A percentile compares a stretch with the other conserved stretches of the same genome.
phyloP scores from a whole-genome alignment of 2,888 invertebrate species.

The Volucella inanis region DNA sequence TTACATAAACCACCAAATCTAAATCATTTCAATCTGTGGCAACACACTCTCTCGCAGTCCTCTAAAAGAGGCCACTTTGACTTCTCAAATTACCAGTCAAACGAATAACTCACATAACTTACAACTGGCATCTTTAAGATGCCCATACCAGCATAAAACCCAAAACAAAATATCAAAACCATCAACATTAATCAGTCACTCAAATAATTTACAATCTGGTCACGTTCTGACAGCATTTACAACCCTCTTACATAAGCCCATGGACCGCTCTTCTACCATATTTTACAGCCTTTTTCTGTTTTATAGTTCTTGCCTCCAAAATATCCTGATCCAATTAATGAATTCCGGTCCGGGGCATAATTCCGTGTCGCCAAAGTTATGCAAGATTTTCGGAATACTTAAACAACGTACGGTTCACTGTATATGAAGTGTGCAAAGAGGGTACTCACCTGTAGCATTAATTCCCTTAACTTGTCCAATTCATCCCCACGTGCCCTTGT shows the following conservation, averaged over 20 bases:
- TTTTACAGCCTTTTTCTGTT: constrained; percentile 14
- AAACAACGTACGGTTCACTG: constrained; percentile 43
- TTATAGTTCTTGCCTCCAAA: constrained; percentile 27
- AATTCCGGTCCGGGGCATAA: neutral
- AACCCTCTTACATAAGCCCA: constrained; percentile 27
- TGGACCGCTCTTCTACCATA: constrained; percentile 6
- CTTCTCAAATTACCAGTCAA: constrained; percentile 20
- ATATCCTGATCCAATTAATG: constrained; percentile 3
- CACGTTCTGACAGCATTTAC: constrained; percentile 50
- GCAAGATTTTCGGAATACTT: constrained; percentile 12
- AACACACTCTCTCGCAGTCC: constrained; percentile 29
- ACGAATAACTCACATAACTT: constrained; percentile 45
- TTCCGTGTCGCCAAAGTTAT: neutral
- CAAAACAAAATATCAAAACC: neutral
- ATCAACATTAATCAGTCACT: constrained; percentile 4
- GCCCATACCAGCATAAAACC: constrained; percentile 3
- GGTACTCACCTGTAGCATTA: constrained; percentile 84
- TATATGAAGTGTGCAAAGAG: too few species aligned
- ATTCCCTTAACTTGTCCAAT: constrained; percentile 84
- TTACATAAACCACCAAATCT: neutral
- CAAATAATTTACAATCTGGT: constrained; percentile 50
- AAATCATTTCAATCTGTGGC: constrained; percentile 22
- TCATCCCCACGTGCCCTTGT: constrained; percentile 84
- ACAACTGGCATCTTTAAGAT: constrained; percentile 10
- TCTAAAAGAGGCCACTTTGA: constrained; percentile 24